Evolutionary conservation across 2,888 invertebrate species (phyloP).

Genomic region (Eristalis arbustorum): DNA sequence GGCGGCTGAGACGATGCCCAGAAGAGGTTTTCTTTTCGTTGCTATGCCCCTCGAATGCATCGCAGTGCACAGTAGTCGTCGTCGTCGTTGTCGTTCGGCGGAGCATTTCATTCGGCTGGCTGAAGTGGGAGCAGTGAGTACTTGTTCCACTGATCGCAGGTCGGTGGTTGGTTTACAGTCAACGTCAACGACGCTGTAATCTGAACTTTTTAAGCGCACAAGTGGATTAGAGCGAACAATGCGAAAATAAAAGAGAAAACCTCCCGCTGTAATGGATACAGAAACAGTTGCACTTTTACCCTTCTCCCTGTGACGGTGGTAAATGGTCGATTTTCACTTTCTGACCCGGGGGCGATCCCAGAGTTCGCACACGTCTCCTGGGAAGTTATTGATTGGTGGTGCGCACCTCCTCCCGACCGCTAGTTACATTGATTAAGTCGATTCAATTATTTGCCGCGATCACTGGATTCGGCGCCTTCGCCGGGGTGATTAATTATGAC

Average conservation of each 20-base stretch:
- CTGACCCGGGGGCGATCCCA: neutral
- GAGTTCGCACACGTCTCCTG: neutral
- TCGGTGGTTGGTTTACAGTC: conserved; percentile 59
- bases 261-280: conserved; percentile 38
- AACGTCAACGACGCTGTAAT: conserved; percentile 54
- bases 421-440: neutral
- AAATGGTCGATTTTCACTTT: neutral
- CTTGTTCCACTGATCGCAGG: conserved; percentile 58
- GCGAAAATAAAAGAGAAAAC: conserved; percentile 47
- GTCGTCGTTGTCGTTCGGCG: neutral
- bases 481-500: neutral
- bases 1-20: neutral
- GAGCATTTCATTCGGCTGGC: neutral
- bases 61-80: conserved; percentile 4
- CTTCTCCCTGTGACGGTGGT: neutral
- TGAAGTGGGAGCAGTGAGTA: conserved; percentile 38
- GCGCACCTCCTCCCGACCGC: neutral
- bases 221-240: conserved; percentile 64
- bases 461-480: neutral
- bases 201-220: conserved; percentile 63
- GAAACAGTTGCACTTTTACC: conserved; percentile 30
- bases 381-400: neutral
- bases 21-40: neutral
- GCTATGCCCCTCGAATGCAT: neutral
- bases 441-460: neutral